Conservation (phyloP, 2,797 vertebrate species). For the Sebastes miniatus region DNA sequence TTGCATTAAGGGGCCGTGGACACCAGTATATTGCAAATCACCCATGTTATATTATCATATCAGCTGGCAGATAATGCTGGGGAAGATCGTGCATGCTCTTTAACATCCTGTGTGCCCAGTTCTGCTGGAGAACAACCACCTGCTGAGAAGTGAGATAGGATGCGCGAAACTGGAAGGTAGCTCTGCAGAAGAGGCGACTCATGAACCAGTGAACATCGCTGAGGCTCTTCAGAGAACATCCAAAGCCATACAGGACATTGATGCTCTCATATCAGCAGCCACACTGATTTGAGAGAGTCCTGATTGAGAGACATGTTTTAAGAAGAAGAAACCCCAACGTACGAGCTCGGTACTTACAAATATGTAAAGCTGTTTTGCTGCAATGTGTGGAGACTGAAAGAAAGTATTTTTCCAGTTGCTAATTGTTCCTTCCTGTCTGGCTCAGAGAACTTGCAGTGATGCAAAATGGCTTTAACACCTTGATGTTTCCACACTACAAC, state of each 20-base stretch:
- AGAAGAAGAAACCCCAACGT: neutral
- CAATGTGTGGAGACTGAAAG: neutral
- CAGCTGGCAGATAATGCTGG: neutral
- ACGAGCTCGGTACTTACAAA: neutral
- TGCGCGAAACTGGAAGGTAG: neutral
- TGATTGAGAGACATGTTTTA: neutral
- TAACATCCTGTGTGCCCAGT: conserved; percentile 63
- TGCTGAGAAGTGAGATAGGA: conserved; percentile 25
- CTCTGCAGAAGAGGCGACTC: neutral
- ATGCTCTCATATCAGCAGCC: conserved; percentile 63
- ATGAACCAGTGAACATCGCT: conserved; percentile 47
- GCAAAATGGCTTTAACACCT: neutral
- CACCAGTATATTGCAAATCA: neutral
- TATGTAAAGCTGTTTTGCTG: neutral
- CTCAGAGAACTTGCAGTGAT: neutral
- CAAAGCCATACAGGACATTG: conserved; percentile 78
- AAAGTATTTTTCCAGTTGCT: neutral
- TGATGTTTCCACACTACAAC: neutral
- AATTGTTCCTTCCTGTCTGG: neutral
- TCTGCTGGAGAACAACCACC: conserved; percentile 72
- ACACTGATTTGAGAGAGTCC: conserved; percentile 20
- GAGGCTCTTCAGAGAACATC: conserved; percentile 77
- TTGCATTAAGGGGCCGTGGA: neutral
- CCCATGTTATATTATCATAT: neutral
- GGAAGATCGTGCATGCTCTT: conserved; percentile 31